Conservation (phyloP, 2,888 invertebrate species). For the Acheta domesticus region DNA sequence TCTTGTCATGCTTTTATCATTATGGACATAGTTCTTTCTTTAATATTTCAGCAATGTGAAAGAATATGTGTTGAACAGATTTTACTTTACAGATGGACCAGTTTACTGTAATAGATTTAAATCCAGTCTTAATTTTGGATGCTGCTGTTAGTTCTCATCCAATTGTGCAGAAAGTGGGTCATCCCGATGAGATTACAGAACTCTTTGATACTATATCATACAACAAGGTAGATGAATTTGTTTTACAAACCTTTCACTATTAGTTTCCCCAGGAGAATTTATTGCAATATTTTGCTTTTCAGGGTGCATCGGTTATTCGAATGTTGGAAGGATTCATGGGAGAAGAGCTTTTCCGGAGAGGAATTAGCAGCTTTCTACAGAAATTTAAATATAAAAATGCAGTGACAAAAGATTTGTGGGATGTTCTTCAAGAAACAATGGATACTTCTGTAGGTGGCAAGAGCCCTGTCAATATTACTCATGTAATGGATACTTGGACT, state of each 20-base stretch:
- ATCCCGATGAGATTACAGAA: slow-evolving; percentile 86
- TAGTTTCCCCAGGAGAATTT: neutral
- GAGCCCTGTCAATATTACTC: slow-evolving; percentile 53
- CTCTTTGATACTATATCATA: slow-evolving; percentile 91
- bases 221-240: slow-evolving; percentile 63
- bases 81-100: slow-evolving; percentile 65
- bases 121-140: slow-evolving; percentile 70
- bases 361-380: slow-evolving; percentile 70
- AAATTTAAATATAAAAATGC: slow-evolving; percentile 70
- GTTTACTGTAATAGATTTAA: slow-evolving; percentile 69
- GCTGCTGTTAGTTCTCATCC: slow-evolving; percentile 83
- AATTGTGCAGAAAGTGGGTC: slow-evolving; percentile 77
- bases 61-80: too few species aligned
- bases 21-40: too few species aligned
- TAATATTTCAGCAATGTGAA: too few species aligned
- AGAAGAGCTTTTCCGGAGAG: slow-evolving; percentile 64
- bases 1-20: too few species aligned
- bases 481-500: slow-evolving; percentile 85
- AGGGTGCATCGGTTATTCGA: slow-evolving; percentile 82
- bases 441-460: slow-evolving; percentile 43
- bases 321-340: slow-evolving; percentile 85
- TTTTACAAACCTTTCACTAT: neutral
- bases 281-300: slow-evolving; percentile 36
- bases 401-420: slow-evolving; percentile 72
- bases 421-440: slow-evolving; percentile 59